Base-by-base conservation (phyloP, 1,140 invertebrate genomes). In the Brachionus manjavacas region DNA sequence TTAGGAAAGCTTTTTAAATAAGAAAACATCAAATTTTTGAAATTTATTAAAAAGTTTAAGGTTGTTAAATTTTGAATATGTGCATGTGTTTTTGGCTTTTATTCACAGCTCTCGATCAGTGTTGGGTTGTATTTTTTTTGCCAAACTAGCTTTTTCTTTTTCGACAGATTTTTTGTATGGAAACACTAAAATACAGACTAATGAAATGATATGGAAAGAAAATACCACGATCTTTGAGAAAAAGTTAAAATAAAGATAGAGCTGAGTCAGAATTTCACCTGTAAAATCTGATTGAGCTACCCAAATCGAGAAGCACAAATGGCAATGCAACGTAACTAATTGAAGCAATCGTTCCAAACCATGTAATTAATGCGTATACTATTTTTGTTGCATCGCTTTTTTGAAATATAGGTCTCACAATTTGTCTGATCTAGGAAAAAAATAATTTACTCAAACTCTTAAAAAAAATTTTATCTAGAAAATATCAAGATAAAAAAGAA, bases 401-500 rank as follows among this genome's bases (percentile, higher is more conserved):
- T 72, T 70, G 81, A 70, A 83, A 83, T 14, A 43, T 31, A 52
- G 60, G 81, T 1, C 81, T 35, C 23, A 83, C 25, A 25, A 46
- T 64, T 43, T 81, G 52, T 81, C 79, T 81, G 9, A 81, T 60
- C 79, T 81, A n/a, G 25, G 49, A 46, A 16, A 74, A 74, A 74
- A 20, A 3, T 74, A 16, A 3, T 43, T 11, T 20, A 16, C 43
- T 74, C 20, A 39, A 31, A 35, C 4, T 35, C 31, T n/a, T n/a
- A n/a, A 35, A 64, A 11, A 11, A 64, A 25, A 64, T 20, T 64
- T 20, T 23, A 35, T 64, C 20, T 64, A 25, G 60, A 64, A 64
- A 6, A 25, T 14, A 49, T 12, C 46, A 35, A 35, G 31, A 35
- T 35, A 35, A 35, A 35, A n/a, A 35, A 35, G 0, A 35, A 35